These are phyloP conservation scores for Poliocrania exsul DNA, from an alignment of 2,797 vertebrate genomes.

Conservation along the genomic window DNA sequence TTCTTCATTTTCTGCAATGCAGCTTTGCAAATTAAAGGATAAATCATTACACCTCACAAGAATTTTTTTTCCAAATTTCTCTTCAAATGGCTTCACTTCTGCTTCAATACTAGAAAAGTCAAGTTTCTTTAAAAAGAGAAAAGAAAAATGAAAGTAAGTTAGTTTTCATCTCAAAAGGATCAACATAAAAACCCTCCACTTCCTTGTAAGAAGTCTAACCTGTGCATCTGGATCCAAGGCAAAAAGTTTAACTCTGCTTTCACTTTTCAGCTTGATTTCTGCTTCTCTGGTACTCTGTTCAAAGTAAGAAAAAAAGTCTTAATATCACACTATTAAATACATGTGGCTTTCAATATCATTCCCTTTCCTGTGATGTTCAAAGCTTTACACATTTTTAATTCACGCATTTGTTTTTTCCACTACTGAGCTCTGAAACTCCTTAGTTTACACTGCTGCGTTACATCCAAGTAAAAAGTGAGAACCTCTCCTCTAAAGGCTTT, in stretches of 20 bases:
- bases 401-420: not conserved
- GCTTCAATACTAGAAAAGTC: constrained; percentile 91
- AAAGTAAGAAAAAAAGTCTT: constrained; percentile 35
- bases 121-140: constrained; percentile 84
- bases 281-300: constrained; percentile 89
- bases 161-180: not conserved
- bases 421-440: not conserved
- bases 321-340: not conserved
- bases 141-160: constrained; percentile 12
- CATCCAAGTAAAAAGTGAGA: not conserved
- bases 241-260: constrained; percentile 93
- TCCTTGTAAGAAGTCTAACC: constrained; percentile 75
- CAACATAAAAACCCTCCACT: not conserved
- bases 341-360: not conserved
- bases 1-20: constrained; percentile 92
- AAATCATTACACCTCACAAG: constrained; percentile 93
- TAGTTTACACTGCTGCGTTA: not conserved
- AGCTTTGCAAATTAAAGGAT: constrained; percentile 95
- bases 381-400: not conserved
- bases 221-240: constrained; percentile 94
- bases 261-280: constrained; percentile 91
- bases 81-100: constrained; percentile 93
- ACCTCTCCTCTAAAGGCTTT: not conserved
- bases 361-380: not conserved
- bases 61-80: constrained; percentile 94